These are phyloP conservation scores for Adelphocoris suturalis DNA, from an alignment of 2,888 invertebrate species.

Conservation along the genomic window DNA sequence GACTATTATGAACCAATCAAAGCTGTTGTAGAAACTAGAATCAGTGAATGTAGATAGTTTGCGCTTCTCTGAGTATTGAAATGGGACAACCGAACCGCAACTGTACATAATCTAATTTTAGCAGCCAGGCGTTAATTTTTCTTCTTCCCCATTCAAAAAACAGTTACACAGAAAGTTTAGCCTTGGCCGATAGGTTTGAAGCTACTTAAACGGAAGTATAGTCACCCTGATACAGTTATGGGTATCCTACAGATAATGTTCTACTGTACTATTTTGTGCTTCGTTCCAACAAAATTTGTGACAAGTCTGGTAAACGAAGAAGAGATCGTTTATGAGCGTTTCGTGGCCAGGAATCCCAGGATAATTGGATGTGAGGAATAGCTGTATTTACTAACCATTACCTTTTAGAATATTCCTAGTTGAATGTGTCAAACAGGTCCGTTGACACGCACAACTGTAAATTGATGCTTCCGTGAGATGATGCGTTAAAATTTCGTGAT, in stretches of 20 bases:
- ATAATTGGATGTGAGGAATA: conserved; percentile 47
- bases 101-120: background rate
- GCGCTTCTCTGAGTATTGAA: background rate
- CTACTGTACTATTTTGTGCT: background rate
- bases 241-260: background rate
- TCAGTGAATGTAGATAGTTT: too few relatives aligned
- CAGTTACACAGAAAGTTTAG: too few relatives aligned
- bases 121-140: background rate
- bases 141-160: background rate
- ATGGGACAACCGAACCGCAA: background rate
- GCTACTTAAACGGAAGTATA: background rate
- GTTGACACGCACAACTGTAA: too few relatives aligned
- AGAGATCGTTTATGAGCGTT: conserved; percentile 44
- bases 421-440: too few relatives aligned
- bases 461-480: too few relatives aligned
- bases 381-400: background rate
- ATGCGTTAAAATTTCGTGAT: too few relatives aligned
- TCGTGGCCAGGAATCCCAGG: conserved; percentile 27
- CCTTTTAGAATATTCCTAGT: background rate
- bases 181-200: too few relatives aligned
- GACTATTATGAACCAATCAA: too few relatives aligned
- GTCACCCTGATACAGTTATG: background rate
- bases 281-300: background rate
- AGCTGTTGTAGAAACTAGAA: too few relatives aligned
- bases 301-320: background rate